Evolutionary conservation across 2,888 invertebrate species (phyloP).

Genomic region (Pseudococcus viburni): DNA sequence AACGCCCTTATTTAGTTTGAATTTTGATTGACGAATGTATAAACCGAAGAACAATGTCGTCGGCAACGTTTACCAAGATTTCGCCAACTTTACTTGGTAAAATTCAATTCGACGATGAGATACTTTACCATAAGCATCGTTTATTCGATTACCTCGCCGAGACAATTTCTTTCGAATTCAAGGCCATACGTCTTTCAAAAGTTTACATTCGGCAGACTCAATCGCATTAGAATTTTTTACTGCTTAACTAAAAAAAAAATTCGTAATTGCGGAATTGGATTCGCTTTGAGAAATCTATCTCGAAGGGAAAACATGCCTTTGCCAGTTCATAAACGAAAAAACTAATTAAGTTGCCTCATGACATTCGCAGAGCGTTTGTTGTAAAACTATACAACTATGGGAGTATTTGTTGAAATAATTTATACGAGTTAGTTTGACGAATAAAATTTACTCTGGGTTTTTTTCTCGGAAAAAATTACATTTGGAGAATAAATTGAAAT

Average conservation of each 20-base stretch:
- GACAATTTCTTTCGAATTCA: background rate
- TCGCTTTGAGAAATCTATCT: constrained; percentile 38
- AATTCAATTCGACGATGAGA: background rate
- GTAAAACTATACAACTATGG: constrained; percentile 19
- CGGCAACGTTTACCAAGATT: background rate
- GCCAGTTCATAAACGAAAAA: constrained; percentile 24
- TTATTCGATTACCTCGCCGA: background rate
- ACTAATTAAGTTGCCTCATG: constrained; percentile 38
- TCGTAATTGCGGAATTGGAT: constrained; percentile 5
- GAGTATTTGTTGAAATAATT: constrained; percentile 25
- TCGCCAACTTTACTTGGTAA: background rate
- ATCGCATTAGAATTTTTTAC: background rate
- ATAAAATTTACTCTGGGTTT: constrained; percentile 7
- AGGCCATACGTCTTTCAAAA: background rate
- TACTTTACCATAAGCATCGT: background rate
- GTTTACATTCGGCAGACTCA: background rate
- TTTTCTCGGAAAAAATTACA: constrained; percentile 6
- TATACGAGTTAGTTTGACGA: constrained; percentile 41
- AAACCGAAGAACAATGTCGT: background rate
- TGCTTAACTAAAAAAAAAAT: background rate
- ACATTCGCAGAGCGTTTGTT: constrained; percentile 20
- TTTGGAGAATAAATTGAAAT: constrained; percentile 43
- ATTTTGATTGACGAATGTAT: background rate
- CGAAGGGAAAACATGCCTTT: constrained; percentile 7
- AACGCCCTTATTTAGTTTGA: background rate